phyloP scores from a whole-genome alignment of 2,888 invertebrate species.

The Pogonocherus hispidulus region DNA sequence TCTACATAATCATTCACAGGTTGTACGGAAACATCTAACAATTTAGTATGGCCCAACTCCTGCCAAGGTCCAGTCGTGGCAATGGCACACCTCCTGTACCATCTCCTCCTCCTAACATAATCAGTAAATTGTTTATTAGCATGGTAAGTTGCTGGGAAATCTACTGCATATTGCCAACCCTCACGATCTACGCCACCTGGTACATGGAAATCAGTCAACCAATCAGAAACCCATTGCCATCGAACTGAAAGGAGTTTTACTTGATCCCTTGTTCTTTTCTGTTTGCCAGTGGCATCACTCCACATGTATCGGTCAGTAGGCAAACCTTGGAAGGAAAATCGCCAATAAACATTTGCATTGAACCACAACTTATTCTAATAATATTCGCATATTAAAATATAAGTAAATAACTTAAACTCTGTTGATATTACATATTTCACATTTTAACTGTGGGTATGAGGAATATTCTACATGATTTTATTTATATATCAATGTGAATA shows the following conservation, averaged over 20 bases:
- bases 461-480: no score
- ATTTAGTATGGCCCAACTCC: constrained; percentile 87
- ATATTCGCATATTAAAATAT: no score
- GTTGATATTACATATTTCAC: no score
- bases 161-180: constrained; percentile 96
- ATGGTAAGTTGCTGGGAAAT: constrained; percentile 91
- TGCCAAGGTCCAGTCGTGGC: constrained; percentile 91
- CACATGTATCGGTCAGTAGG: constrained; percentile 92
- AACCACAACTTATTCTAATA: not conserved
- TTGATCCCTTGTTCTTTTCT: constrained; percentile 87
- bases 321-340: constrained; percentile 70
- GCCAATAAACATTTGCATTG: not conserved
- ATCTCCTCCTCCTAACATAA: constrained; percentile 77
- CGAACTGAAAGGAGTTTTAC: constrained; percentile 87
- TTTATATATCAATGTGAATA: no score
- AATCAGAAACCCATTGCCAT: constrained; percentile 94
- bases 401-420: no score
- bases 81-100: constrained; percentile 77
- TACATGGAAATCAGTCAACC: constrained; percentile 92
- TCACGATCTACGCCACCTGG: constrained; percentile 91
- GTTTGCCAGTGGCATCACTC: constrained; percentile 90
- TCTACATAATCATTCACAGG: constrained; percentile 69
- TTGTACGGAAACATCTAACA: constrained; percentile 80
- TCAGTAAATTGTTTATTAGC: constrained; percentile 89
- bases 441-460: no score